Percentiles rank a stretch among this genome's conserved stretches.
Evolutionary conservation across 1,140 invertebrate species (phyloP).

Genomic region (Drosophila arawakana): DNA sequence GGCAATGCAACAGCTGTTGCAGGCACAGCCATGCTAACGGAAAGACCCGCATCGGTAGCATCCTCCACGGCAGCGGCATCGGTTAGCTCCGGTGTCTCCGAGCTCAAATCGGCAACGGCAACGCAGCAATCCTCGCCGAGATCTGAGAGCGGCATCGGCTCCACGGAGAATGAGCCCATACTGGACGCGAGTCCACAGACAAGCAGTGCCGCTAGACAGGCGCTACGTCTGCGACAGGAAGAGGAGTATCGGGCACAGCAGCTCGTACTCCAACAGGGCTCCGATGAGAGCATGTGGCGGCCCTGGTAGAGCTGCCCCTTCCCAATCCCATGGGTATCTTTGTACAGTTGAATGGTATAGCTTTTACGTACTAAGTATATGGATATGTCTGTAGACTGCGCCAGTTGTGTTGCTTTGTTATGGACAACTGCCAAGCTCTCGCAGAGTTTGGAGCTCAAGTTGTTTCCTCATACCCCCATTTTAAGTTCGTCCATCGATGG

Average conservation of each 20-base stretch:
- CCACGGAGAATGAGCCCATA: conserved; percentile 63
- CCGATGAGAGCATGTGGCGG: conserved; percentile 80
- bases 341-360: conserved; percentile 48
- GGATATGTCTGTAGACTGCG: conserved; percentile 50
- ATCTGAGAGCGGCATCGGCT: conserved; percentile 71
- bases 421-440: conserved; percentile 14
- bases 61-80: conserved; percentile 52
- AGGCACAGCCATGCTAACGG: conserved; percentile 42
- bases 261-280: conserved; percentile 42
- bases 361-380: conserved; percentile 74
- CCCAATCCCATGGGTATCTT: conserved; percentile 11
- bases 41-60: conserved; percentile 67
- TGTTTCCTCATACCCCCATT: not conserved
- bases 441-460: not conserved
- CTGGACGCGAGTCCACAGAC: conserved; percentile 65
- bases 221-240: conserved; percentile 68
- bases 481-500: conserved; percentile 22
- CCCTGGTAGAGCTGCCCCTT: conserved; percentile 60
- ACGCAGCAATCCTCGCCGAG: conserved; percentile 71
- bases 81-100: conserved; percentile 68
- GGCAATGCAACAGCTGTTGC: conserved; percentile 40
- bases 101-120: conserved; percentile 63
- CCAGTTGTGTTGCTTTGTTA: conserved; percentile 60
- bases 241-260: conserved; percentile 69
- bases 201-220: conserved; percentile 66